phyloP scores from a whole-genome alignment of 2,113 vertebrate species.

The Eulemur rufifrons region DNA sequence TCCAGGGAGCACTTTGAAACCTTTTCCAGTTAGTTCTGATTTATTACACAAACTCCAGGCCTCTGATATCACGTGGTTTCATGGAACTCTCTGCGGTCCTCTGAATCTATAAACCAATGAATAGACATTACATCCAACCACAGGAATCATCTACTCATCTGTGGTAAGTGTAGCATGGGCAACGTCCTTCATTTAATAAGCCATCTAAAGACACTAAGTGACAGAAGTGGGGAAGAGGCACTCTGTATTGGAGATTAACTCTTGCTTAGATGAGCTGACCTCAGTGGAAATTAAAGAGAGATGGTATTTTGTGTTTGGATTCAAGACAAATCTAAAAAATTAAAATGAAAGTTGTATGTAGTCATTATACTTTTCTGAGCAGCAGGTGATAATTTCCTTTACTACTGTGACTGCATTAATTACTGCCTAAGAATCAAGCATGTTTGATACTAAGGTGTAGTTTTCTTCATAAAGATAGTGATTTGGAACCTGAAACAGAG shows the following conservation, averaged over 20 bases:
- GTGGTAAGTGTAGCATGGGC: neutral
- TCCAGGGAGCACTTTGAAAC: neutral
- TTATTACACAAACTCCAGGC: neutral
- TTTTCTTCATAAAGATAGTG: neutral
- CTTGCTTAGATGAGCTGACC: neutral
- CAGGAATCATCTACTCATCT: neutral
- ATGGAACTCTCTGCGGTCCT: neutral
- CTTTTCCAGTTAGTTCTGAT: constrained; percentile 45
- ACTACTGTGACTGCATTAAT: neutral
- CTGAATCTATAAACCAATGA: constrained; percentile 57
- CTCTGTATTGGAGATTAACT: neutral
- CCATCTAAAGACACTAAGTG: neutral
- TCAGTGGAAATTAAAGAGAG: neutral
- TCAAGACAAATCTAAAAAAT: neutral
- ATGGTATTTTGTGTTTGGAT: neutral
- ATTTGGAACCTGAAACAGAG: neutral
- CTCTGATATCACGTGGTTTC: neutral
- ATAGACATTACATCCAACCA: neutral
- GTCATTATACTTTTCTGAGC: neutral
- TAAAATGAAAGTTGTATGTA: neutral
- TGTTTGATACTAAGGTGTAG: neutral
- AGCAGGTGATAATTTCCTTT: neutral
- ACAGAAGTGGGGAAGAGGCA: neutral
- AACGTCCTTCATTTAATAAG: neutral
- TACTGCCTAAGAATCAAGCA: neutral